Percentiles rank a stretch among this genome's conserved stretches.
These are phyloP conservation scores for Menidia menidia DNA, from an alignment of 2,797 vertebrate species.

Conservation along the genomic window DNA sequence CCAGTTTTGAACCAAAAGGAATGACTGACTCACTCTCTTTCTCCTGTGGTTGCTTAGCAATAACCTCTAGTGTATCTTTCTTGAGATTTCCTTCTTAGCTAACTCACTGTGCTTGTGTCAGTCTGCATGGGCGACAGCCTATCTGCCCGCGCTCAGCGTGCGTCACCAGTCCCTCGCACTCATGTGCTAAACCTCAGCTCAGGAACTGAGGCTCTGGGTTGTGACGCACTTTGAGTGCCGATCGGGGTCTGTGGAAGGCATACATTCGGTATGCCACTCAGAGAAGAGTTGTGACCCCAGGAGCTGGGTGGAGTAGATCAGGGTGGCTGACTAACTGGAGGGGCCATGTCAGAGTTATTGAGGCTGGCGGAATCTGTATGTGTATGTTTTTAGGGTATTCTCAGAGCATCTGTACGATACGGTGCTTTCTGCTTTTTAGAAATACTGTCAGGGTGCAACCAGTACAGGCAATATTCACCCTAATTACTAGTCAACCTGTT, in stretches of 20 bases:
- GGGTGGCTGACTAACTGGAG: constrained; percentile 17
- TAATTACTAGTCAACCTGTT: too few species aligned
- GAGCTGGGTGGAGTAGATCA: constrained; percentile 28
- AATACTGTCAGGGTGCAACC: background rate
- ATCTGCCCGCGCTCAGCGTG: constrained; percentile 37
- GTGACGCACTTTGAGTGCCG: constrained; percentile 55
- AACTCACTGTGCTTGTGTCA: constrained; percentile 41
- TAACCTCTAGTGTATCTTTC: constrained; percentile 45
- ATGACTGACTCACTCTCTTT: constrained; percentile 38
- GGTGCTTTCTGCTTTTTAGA: background rate
- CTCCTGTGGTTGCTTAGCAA: constrained; percentile 67
- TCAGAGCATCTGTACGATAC: background rate
- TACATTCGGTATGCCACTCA: constrained; percentile 35
- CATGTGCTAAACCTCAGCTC: constrained; percentile 62
- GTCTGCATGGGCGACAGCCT: constrained; percentile 22
- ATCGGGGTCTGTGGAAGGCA: constrained; percentile 37
- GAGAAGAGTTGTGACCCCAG: constrained; percentile 43
- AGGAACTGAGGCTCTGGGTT: constrained; percentile 31
- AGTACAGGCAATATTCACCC: too few species aligned
- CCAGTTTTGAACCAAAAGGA: constrained; percentile 23
- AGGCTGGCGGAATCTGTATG: constrained; percentile 24
- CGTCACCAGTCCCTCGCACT: constrained; percentile 66
- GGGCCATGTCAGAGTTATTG: constrained; percentile 19
- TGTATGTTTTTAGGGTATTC: constrained; percentile 11
- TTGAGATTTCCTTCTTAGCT: constrained; percentile 45